phyloP scores from a whole-genome alignment of 2,888 invertebrate genomes.

The Limenitis camilla region DNA sequence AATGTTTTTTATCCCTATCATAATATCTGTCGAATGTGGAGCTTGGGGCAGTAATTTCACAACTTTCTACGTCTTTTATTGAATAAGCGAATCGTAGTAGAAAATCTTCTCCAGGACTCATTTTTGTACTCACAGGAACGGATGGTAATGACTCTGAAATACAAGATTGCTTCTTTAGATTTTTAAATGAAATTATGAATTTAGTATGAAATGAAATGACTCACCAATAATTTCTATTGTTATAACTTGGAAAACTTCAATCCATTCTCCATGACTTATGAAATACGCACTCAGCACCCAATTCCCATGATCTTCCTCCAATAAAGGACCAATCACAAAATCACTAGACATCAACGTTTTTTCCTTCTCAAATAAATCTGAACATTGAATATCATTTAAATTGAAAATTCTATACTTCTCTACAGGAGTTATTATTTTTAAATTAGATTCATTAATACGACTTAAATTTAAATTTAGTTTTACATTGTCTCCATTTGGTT shows the following conservation, averaged over 20 bases:
- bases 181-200: neutral
- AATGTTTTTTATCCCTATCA: conserved; percentile 32
- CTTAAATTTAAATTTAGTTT: conserved; percentile 32
- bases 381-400: conserved; percentile 20
- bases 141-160: conserved; percentile 44
- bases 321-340: conserved; percentile 50
- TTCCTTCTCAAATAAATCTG: conserved; percentile 20
- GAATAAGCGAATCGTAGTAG: conserved; percentile 42
- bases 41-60: conserved; percentile 43
- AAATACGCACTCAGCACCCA: conserved; percentile 53
- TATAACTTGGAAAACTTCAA: conserved; percentile 54
- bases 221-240: conserved; percentile 49
- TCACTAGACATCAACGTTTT: conserved; percentile 36
- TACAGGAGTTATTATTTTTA: conserved; percentile 18
- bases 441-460: conserved; percentile 2
- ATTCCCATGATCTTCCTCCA: conserved; percentile 50
- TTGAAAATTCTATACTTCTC: conserved; percentile 30
- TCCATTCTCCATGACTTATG: conserved; percentile 34
- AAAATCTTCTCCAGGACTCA: conserved; percentile 39
- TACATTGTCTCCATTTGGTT: conserved; percentile 42
- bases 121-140: conserved; percentile 11
- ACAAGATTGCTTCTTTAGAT: too few species aligned
- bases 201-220: too few species aligned
- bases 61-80: conserved; percentile 38
- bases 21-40: conserved; percentile 47